A percentile compares a stretch with the other conserved stretches of the same genome.
Evolutionary conservation across 2,888 invertebrate species (phyloP).

Genomic region (Pollenia amentaria): DNA sequence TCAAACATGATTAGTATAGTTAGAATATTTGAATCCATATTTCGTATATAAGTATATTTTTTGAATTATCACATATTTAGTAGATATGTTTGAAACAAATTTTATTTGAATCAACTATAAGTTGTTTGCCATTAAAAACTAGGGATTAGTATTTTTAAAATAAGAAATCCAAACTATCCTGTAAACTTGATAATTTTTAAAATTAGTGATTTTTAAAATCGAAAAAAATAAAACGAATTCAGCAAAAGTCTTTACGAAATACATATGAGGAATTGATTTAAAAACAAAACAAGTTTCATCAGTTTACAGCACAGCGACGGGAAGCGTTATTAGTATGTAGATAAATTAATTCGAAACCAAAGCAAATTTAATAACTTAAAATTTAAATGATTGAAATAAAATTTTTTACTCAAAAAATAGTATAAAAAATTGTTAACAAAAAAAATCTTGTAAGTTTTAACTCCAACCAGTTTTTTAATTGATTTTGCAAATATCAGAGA

Average conservation of each 20-base stretch:
- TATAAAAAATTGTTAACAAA: not conserved
- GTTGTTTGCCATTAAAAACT: not conserved
- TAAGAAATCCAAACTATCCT: not conserved
- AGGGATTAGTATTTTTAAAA: not conserved
- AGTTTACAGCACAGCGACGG: no score
- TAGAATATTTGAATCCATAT: not conserved
- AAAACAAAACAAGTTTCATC: no score
- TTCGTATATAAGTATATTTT: not conserved
- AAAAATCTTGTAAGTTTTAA: not conserved
- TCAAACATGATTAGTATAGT: not conserved
- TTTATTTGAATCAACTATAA: not conserved
- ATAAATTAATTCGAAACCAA: no score
- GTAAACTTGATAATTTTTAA: no score
- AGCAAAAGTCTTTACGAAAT: no score
- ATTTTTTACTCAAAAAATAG: not conserved
- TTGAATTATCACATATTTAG: not conserved
- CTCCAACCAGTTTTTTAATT: not conserved
- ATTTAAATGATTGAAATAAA: no score
- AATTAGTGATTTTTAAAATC: no score
- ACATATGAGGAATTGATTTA: no score
- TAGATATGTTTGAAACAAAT: not conserved
- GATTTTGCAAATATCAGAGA: slow-evolving; percentile 18
- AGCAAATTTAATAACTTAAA: no score
- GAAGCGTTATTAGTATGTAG: no score
- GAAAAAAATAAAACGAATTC: no score